A percentile compares a stretch with the other conserved stretches of the same genome.
Conservation (phyloP, 2,113 vertebrate species). For the Oxygymnocypris stewartii region DNA sequence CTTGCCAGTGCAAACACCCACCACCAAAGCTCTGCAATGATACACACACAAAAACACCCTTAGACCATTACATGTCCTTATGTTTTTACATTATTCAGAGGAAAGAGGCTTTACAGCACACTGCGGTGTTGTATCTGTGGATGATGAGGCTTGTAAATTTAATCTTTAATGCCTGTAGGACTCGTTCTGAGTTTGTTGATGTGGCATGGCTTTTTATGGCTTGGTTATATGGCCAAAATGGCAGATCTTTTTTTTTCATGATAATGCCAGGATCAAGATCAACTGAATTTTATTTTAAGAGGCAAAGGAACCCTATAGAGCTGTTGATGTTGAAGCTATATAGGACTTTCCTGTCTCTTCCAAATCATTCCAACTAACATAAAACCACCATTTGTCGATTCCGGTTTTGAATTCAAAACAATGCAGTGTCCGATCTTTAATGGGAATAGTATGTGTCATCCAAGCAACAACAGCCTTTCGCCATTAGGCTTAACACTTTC, state of each 20-base stretch:
- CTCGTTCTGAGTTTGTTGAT: constrained; percentile 36
- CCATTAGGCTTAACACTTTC: constrained; percentile 48
- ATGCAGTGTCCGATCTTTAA: constrained; percentile 11
- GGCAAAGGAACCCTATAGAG: constrained; percentile 16
- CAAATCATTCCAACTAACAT: not conserved
- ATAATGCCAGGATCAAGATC: constrained; percentile 4
- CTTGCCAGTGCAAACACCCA: constrained; percentile 31
- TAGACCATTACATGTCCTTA: constrained; percentile 43
- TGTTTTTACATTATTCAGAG: constrained; percentile 49
- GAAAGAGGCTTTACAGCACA: constrained; percentile 35
- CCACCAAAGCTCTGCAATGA: constrained; percentile 4
- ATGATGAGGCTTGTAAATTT: constrained; percentile 54
- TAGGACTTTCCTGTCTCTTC: not conserved
- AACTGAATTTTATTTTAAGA: constrained; percentile 1
- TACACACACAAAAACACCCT: constrained; percentile 36
- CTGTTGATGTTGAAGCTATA: not conserved
- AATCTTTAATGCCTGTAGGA: constrained; percentile 47
- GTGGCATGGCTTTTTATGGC: constrained; percentile 23
- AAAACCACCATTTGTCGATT: not conserved
- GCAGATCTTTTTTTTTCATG: not conserved
- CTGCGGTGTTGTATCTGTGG: constrained; percentile 45
- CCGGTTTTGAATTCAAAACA: not conserved
- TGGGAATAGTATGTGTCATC: constrained; percentile 3
- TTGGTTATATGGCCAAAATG: constrained; percentile 19
- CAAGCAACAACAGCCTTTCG: not conserved